These are phyloP conservation scores for Cataglyphis albicans DNA, from an alignment of 2,888 invertebrate genomes.

Conservation along the genomic window DNA sequence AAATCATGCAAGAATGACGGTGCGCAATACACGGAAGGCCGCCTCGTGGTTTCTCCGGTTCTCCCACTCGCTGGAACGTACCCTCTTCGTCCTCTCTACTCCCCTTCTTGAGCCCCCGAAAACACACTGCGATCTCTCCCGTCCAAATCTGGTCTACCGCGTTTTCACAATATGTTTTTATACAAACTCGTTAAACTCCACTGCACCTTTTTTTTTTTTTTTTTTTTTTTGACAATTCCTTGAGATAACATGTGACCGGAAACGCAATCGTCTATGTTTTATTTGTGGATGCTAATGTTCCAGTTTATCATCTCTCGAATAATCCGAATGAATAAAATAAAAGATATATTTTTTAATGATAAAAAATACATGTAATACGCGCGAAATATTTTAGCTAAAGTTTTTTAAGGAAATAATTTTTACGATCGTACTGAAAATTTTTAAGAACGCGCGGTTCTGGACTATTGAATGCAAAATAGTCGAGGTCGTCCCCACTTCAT, in stretches of 20 bases:
- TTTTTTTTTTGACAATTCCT: neutral
- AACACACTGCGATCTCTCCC: slow-evolving; percentile 9
- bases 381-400: neutral
- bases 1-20: slow-evolving; percentile 79
- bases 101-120: neutral
- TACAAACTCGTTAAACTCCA: neutral
- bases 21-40: slow-evolving; percentile 75
- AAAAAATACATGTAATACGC: neutral
- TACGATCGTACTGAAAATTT: neutral
- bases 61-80: slow-evolving; percentile 55
- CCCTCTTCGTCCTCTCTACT: slow-evolving; percentile 59
- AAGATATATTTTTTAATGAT: neutral
- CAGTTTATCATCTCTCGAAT: neutral
- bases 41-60: slow-evolving; percentile 64
- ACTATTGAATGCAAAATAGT: neutral
- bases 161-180: neutral
- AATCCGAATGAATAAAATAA: neutral
- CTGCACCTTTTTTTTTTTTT: neutral
- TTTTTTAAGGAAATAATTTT: neutral
- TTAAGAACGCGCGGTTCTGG: neutral
- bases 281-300: neutral
- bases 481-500: neutral
- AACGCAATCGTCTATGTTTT: neutral
- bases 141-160: neutral
- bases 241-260: neutral